Percentiles rank a stretch among this genome's conserved stretches.
Evolutionary conservation across 2,888 invertebrate species (phyloP).

Genomic region (Creontiades dilutus): DNA sequence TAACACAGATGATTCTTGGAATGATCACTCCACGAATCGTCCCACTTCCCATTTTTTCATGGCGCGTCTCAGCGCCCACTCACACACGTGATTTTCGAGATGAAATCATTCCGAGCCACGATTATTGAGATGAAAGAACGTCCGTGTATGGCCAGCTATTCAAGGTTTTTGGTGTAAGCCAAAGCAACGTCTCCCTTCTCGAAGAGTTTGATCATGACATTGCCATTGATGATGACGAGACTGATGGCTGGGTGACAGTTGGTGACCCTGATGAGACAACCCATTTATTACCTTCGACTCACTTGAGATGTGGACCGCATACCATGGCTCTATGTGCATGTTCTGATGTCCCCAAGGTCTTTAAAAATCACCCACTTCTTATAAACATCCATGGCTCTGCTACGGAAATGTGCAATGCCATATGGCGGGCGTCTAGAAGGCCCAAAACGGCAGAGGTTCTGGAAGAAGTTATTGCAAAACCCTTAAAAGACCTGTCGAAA

Average conservation of each 20-base stretch:
- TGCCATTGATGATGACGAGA: background rate
- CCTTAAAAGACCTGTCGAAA: slow-evolving; percentile 58
- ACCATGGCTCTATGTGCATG: slow-evolving; percentile 9
- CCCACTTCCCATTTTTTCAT: no score
- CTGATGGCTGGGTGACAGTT: background rate
- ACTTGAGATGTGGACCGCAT: slow-evolving; percentile 38
- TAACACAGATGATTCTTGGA: background rate
- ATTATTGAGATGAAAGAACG: no score
- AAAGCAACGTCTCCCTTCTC: background rate
- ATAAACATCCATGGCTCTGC: background rate
- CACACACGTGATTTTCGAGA: no score
- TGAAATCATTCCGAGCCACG: no score
- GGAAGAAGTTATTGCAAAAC: slow-evolving; percentile 18
- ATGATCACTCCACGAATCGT: no score
- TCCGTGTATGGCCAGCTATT: background rate
- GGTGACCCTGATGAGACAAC: slow-evolving; percentile 2
- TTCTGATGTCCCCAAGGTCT: slow-evolving; percentile 7
- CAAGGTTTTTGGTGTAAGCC: slow-evolving; percentile 6
- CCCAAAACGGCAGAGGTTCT: slow-evolving; percentile 44
- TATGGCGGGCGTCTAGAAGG: slow-evolving; percentile 29
- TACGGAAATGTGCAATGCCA: background rate
- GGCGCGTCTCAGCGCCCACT: no score
- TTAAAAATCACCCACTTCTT: background rate
- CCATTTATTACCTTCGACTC: slow-evolving; percentile 22
- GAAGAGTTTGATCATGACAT: background rate